These are phyloP conservation scores for Myotis brandtii DNA, from an alignment of 2,113 vertebrate species.

Conservation along the genomic window DNA sequence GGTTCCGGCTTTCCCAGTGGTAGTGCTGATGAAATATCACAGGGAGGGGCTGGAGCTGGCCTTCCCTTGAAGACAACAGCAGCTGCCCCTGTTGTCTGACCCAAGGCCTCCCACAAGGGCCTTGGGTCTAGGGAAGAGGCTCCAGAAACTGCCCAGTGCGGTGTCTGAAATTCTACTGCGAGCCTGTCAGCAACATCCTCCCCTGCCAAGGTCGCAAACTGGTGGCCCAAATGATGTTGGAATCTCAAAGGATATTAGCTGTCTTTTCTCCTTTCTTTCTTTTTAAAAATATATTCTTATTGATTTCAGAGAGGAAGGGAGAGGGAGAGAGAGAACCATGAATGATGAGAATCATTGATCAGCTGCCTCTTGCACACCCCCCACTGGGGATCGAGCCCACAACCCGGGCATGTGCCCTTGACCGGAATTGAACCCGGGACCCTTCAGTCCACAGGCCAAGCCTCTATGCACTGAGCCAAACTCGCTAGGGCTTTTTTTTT, in stretches of 20 bases:
- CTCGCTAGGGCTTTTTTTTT: no score
- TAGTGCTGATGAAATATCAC: no score
- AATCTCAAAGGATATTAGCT: neutral
- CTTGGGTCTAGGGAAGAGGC: neutral
- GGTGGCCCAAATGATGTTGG: neutral
- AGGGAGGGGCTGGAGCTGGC: neutral
- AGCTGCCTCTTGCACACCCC: no score
- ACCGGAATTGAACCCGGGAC: no score
- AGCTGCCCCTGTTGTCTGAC: accelerated
- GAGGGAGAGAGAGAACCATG: no score
- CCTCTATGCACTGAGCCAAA: no score
- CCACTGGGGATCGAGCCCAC: no score
- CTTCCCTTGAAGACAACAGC: neutral
- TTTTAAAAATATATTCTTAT: neutral
- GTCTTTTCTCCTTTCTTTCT: neutral
- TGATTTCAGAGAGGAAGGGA: no score
- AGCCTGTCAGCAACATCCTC: neutral
- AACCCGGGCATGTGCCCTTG: no score
- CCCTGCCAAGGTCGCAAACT: neutral
- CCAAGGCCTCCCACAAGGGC: neutral
- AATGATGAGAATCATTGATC: no score
- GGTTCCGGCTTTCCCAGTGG: neutral
- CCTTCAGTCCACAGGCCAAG: no score
- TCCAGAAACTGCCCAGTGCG: neutral
- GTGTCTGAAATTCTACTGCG: neutral